Evolutionary conservation across 2,797 vertebrate genomes (phyloP).

Genomic region (Poeciliopsis presidionis): DNA sequence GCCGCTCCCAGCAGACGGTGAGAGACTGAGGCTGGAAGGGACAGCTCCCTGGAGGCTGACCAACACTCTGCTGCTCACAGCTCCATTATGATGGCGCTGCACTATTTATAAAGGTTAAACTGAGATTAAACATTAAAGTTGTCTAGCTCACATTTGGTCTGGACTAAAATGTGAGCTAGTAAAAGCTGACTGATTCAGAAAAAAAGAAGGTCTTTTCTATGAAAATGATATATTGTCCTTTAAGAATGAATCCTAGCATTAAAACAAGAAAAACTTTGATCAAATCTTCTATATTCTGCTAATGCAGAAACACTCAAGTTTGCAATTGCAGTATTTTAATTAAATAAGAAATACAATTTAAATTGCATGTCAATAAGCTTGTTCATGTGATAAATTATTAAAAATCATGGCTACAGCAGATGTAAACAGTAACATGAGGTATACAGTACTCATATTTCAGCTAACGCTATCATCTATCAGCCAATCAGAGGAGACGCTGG

Average conservation of each 20-base stretch:
- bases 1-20: slow-evolving; percentile 21
- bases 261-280: not conserved
- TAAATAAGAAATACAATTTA: no score
- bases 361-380: no score
- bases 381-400: no score
- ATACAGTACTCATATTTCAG: no score
- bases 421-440: no score
- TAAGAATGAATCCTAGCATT: not conserved
- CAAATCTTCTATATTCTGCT: not conserved
- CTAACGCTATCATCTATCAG: no score
- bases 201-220: not conserved
- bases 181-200: not conserved
- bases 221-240: not conserved
- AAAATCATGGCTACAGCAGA: no score
- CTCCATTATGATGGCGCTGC: not conserved
- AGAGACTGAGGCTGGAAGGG: not conserved
- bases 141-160: no score
- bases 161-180: not conserved
- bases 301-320: no score
- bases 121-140: slow-evolving; percentile 9
- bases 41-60: slow-evolving; percentile 10
- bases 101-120: slow-evolving; percentile 5
- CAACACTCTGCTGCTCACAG: not conserved
- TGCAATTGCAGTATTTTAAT: no score
- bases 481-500: no score